Conservation (phyloP, 2,888 invertebrate genomes). For the Seira sanloemensis region DNA sequence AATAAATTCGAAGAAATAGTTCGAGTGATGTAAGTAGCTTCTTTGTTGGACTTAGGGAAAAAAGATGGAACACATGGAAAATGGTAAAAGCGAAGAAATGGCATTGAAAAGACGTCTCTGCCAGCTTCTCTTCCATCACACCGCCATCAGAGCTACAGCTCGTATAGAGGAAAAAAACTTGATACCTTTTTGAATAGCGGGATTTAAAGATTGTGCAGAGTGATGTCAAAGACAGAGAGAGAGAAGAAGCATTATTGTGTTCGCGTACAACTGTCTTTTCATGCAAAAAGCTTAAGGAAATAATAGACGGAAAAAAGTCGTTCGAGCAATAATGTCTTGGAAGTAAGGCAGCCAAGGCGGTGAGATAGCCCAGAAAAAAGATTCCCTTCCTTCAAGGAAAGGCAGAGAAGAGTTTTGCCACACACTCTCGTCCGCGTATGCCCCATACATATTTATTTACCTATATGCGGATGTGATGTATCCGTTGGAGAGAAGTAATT, state of each 20-base stretch:
- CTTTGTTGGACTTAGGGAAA: not conserved
- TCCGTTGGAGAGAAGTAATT: conserved; percentile 38
- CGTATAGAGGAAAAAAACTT: conserved; percentile 15
- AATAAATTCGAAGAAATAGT: conserved; percentile 14
- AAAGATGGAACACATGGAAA: not conserved
- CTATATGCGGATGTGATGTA: conserved; percentile 2
- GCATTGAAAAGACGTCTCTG: conserved; percentile 37
- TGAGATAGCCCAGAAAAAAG: not conserved
- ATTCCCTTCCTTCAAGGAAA: not conserved
- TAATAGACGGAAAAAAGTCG: not conserved
- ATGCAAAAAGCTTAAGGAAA: conserved; percentile 40
- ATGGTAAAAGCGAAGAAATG: not conserved
- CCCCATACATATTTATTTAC: not conserved
- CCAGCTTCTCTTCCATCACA: conserved; percentile 15
- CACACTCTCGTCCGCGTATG: no score
- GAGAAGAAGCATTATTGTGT: conserved; percentile 40
- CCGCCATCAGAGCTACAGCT: conserved; percentile 9
- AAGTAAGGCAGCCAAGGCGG: not conserved
- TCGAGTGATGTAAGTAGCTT: not conserved
- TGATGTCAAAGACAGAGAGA: conserved; percentile 45
- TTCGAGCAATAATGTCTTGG: conserved; percentile 36
- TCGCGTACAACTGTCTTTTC: conserved; percentile 50
- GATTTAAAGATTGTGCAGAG: conserved; percentile 56
- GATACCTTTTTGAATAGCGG: conserved; percentile 59
- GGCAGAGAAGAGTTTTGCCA: no score